Base-by-base conservation (phyloP, 2,888 invertebrate genomes). In the Craniophora ligustri region DNA sequence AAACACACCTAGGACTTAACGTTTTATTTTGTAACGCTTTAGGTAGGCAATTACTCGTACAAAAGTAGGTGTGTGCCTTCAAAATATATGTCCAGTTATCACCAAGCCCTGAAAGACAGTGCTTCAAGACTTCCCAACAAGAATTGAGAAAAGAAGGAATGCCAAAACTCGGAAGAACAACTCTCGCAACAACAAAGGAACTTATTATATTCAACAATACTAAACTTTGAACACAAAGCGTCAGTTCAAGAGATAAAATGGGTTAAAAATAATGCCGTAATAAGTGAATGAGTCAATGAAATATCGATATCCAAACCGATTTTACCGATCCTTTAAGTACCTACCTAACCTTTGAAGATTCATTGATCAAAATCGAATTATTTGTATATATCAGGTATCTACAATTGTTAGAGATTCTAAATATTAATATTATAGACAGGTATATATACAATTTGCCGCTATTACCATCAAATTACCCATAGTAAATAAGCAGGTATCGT, bases 1-100 rank as follows among this genome's bases (percentile, higher is more conserved):
- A 77, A 77, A 71, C 64, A 56, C 67, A 63, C 62, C 58, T 38
- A 66, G 57, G 64, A 64, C 62, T 55, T 39, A 67, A 66, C 62
- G 64, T 57, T 64, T 51, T 55, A 56, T 69, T n/a, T 75, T 49
- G 67, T 69, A 67, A 64, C 48, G 55, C 66, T 61, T 55, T 38
- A 26, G n/a, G n/a, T 26, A 3, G 1, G 1, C n/a, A 0, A n/a
- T n/a, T n/a, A 26, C 19, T 19, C 5, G n/a, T n/a, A n/a, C n/a
- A n/a, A n/a, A n/a, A n/a, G n/a, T n/a, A n/a, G n/a, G n/a, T n/a
- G n/a, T n/a, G n/a, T n/a, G n/a, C n/a, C n/a, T n/a, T n/a, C n/a
- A n/a, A n/a, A n/a, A n/a, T n/a, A n/a, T n/a, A n/a, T n/a, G n/a
- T n/a, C n/a, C n/a, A n/a, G n/a, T n/a, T n/a, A n/a, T n/a, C n/a